phyloP scores from a whole-genome alignment of 1,140 invertebrate species.

The Triops longicaudatus region DNA sequence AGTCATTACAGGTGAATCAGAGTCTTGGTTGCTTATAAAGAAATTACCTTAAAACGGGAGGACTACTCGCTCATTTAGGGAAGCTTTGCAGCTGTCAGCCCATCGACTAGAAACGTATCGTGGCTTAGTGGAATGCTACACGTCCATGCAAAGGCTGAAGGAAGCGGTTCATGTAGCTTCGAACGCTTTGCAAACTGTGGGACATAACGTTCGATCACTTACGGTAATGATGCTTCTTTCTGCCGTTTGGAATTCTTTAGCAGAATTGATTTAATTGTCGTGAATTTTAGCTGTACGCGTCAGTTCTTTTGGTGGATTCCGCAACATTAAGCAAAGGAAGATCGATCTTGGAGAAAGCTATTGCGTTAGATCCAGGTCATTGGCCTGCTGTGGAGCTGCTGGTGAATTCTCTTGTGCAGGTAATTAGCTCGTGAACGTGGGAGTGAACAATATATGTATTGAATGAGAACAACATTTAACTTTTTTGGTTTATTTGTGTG shows the following conservation, averaged over 20 bases:
- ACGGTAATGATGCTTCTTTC: constrained; percentile 46
- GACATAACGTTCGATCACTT: constrained; percentile 56
- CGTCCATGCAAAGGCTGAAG: constrained; percentile 53
- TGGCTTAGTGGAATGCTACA: constrained; percentile 61
- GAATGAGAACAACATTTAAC: not conserved
- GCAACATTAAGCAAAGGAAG: constrained; percentile 53
- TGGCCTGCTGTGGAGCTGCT: constrained; percentile 59
- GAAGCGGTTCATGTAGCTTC: constrained; percentile 61
- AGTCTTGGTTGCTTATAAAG: not conserved
- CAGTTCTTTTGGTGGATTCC: constrained; percentile 59
- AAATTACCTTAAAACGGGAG: not conserved
- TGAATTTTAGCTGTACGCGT: constrained; percentile 55
- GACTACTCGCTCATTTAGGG: constrained; percentile 33
- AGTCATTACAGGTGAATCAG: constrained; percentile 49
- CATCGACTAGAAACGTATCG: constrained; percentile 57
- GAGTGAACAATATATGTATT: not conserved
- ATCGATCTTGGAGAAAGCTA: constrained; percentile 57
- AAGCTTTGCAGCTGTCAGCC: constrained; percentile 54
- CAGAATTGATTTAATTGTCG: not conserved
- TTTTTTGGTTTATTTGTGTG: constrained; percentile 28
- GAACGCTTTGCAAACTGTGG: constrained; percentile 58
- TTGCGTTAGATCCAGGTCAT: constrained; percentile 54
- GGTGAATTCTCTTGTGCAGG: constrained; percentile 51
- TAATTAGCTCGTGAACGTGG: constrained; percentile 25
- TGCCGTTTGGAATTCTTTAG: constrained; percentile 16